Percentiles rank a stretch among this genome's conserved stretches.
Evolutionary conservation across 2,888 invertebrate genomes (phyloP).

Genomic region (Nephrotoma flavescens): DNA sequence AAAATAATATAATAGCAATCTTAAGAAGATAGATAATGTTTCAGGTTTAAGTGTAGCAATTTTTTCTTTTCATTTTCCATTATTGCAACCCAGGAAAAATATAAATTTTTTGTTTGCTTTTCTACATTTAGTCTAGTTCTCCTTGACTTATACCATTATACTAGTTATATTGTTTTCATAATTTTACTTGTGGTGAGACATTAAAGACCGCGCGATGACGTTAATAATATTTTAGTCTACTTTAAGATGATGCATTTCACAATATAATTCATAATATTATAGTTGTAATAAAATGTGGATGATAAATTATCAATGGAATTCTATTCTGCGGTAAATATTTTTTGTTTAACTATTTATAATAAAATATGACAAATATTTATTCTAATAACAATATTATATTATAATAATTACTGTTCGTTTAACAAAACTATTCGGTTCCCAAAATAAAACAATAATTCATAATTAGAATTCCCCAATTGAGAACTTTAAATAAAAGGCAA

Average conservation of each 20-base stretch:
- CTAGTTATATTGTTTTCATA: neutral
- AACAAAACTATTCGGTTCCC: neutral
- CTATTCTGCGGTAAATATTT: too few species aligned
- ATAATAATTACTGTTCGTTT: neutral
- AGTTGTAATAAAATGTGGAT: too few species aligned
- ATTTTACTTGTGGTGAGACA: neutral
- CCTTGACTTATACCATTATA: neutral
- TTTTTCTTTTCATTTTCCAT: neutral
- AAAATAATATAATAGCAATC: neutral
- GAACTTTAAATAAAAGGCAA: neutral
- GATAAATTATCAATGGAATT: too few species aligned
- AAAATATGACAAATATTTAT: neutral
- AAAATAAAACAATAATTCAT: neutral
- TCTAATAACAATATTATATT: neutral
- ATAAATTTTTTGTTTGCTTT: neutral
- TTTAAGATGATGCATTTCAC: too few species aligned
- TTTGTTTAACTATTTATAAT: too few species aligned
- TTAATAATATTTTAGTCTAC: too few species aligned
- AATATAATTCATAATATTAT: too few species aligned
- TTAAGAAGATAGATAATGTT: neutral
- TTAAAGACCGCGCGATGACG: too few species aligned
- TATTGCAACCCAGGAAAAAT: neutral
- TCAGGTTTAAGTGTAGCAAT: neutral
- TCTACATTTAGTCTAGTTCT: neutral
- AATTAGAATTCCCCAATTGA: neutral